Evolutionary conservation across 2,797 vertebrate species (phyloP), one percentile per base, ranked within the genome.

Genomic region (Labeo calbasu): DNA sequence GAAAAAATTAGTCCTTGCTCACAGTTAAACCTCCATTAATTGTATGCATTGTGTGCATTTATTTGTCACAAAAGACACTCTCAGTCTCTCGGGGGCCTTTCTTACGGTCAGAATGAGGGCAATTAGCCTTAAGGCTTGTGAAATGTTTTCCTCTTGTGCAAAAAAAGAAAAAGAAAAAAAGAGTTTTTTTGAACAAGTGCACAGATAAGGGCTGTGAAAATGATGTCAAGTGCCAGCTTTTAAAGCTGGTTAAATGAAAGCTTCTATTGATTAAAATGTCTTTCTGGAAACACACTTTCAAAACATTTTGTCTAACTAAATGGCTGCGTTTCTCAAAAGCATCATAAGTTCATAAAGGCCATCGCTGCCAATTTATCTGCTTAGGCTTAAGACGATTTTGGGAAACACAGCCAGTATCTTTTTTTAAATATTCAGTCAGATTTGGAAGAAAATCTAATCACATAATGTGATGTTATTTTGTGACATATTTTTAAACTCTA

Each of bases 21-120:
- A 82, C 85, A 77, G 85, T 88, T 88, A 87, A 89, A 88, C 85
- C 89, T 88, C 86, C 83, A 88, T 91, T 91, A 94, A 92, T 89
- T 90, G 87, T 85, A 81, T 82, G 79, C 66, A 89, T 92, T 92
- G 90, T 89, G 86, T 77, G 80, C 79, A 79, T 89, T 90, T 88
- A 89, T 91, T 89, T 89, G 90, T 89, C 86, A 89, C 88, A 90
- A 91, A 92, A 87, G 85, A 86, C 57, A 73, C 40, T 51, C 72
- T 28, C 80, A 65, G 82, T 80, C 87, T 85, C 80, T 85, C 81
- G 81, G 84, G 70, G 82, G 57, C 84, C 70, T 79, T 90, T 90
- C 79, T 90, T 86, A 77, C 5, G 66, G 63, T 82, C 79, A 85
- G 82, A 87, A 88, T 86, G 85, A 87, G 86, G 81, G 87, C 85